Conservation (phyloP, 2,797 vertebrate species). For the Sebastes hubbsi region DNA sequence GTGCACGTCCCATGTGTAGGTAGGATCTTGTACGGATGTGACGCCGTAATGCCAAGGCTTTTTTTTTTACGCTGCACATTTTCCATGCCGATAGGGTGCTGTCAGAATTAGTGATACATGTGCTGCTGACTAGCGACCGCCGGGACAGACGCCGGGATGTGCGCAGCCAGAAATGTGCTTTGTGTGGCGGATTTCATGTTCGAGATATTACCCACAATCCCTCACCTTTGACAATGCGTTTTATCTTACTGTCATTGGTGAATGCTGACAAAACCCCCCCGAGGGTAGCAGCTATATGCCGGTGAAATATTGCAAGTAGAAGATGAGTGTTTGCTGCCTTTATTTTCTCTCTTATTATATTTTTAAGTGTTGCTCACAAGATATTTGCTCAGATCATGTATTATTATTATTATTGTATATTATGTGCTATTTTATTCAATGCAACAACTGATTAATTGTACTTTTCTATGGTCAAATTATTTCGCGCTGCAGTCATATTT, state of each 20-base stretch:
- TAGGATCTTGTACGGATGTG: conserved; percentile 1
- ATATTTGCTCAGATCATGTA: not conserved
- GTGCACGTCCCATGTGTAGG: not conserved
- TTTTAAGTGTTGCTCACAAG: not conserved
- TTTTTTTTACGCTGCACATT: conserved; percentile 22
- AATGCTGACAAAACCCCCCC: conserved; percentile 12
- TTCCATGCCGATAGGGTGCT: not conserved
- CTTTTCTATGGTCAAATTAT: not conserved
- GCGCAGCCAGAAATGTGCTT: conserved; percentile 14
- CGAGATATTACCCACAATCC: conserved; percentile 23
- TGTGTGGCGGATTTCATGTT: conserved; percentile 14
- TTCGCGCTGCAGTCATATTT: not conserved
- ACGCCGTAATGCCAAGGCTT: not conserved
- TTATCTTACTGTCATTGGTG: conserved; percentile 22
- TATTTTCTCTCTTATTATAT: not conserved
- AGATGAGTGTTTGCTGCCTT: not conserved
- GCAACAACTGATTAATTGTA: not conserved
- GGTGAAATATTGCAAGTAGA: not conserved
- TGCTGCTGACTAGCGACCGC: conserved; percentile 35
- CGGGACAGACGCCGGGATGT: conserved; percentile 1
- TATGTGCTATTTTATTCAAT: not conserved
- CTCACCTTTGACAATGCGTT: conserved; percentile 23
- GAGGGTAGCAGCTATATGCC: not conserved
- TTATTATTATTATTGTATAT: too few relatives aligned
- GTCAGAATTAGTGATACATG: conserved; percentile 34